These are phyloP conservation scores for Elegia similella DNA, from an alignment of 2,888 invertebrate species.

Conservation along the genomic window DNA sequence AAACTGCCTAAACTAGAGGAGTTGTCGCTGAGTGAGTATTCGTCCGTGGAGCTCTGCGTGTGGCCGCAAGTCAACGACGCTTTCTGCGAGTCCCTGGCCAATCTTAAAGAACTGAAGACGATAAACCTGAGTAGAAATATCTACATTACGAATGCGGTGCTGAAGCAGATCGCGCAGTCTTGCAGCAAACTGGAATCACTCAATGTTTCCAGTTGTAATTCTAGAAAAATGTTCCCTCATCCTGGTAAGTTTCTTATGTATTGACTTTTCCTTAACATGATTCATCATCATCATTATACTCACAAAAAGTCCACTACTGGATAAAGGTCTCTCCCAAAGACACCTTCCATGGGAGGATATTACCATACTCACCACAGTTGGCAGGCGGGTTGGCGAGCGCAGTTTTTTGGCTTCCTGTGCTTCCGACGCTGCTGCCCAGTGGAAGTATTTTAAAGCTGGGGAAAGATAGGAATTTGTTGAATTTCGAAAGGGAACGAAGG, in stretches of 20 bases:
- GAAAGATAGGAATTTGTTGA: no score
- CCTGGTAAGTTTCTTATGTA: conserved; percentile 40
- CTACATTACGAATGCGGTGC: conserved; percentile 74
- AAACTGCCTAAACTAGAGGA: conserved; percentile 59
- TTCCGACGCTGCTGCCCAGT: no score
- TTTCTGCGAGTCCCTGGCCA: conserved; percentile 59
- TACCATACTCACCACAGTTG: no score
- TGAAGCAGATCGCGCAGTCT: conserved; percentile 70
- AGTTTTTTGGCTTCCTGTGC: no score
- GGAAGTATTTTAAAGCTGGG: no score
- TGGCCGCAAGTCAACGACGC: conserved; percentile 46
- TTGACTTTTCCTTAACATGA: no score
- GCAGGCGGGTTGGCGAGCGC: no score
- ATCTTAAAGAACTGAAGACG: conserved; percentile 63
- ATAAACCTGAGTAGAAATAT: conserved; percentile 70
- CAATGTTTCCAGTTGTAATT: conserved; percentile 70
- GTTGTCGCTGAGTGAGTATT: conserved; percentile 65
- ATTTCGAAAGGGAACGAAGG: no score
- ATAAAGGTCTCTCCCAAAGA: no score
- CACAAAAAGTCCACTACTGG: no score
- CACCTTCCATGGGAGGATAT: no score
- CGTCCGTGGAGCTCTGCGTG: conserved; percentile 41
- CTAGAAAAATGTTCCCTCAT: conserved; percentile 42
- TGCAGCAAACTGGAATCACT: conserved; percentile 69
- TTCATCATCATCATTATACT: no score